Evolutionary conservation across 2,797 vertebrate species (phyloP).

Genomic region (Phrynocephalus guinanensis): DNA sequence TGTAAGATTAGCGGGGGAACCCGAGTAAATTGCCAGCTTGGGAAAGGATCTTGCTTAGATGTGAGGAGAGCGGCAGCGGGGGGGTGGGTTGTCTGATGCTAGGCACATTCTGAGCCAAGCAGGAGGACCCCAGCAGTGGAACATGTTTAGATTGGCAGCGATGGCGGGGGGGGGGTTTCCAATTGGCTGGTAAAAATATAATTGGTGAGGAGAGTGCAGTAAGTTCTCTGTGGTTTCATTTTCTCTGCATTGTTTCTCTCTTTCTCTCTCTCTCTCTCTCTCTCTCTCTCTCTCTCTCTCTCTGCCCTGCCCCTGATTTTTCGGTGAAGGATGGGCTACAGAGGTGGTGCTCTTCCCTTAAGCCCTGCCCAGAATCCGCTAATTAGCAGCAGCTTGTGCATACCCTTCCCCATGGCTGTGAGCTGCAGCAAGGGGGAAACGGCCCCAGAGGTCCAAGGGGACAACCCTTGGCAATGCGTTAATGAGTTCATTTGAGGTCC

Average conservation of each 20-base stretch:
- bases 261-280: neutral
- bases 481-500: slow-evolving; percentile 8
- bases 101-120: no score
- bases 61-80: neutral
- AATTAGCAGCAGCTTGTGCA: neutral
- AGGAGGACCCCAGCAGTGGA: neutral
- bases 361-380: neutral
- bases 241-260: neutral
- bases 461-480: neutral
- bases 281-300: neutral
- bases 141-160: no score
- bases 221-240: neutral
- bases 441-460: slow-evolving; percentile 12
- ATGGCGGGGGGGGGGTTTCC: neutral
- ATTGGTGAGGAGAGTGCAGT: neutral
- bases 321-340: neutral
- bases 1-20: slow-evolving; percentile 24
- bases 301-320: neutral
- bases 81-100: neutral
- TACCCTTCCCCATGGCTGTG: slow-evolving; percentile 18
- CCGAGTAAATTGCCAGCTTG: slow-evolving; percentile 19
- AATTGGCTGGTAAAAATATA: neutral
- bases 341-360: slow-evolving; percentile 2
- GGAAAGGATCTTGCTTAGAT: neutral
- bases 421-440: neutral